Base-by-base conservation (phyloP, 2,113 vertebrate species). In the Campylorhamphus procurvoides region DNA sequence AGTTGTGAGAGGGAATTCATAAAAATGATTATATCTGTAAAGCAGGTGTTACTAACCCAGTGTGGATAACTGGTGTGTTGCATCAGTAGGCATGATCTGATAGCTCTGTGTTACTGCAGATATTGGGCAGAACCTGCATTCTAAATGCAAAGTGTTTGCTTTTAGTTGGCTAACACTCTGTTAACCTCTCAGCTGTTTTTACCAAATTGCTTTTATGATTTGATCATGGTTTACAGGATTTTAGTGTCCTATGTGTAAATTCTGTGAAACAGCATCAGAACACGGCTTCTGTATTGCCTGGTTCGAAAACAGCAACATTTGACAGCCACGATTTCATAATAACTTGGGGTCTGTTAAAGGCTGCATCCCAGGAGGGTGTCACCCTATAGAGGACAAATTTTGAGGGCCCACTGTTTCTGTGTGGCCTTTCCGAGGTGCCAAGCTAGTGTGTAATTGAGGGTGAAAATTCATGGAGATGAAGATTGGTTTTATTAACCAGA, bases 1-100 rank as follows among this genome's bases (percentile, higher is more conserved):
- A 58, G 66, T 33, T 66, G 76, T 91, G 92, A 89, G 97, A 79
- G 96, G 68, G 84, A 94, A 97, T 96, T 96, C 33, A 67, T 84
- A 93, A 58, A 77, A 93, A 91, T 27, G 5, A 94, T 92, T 95
- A 7, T 35, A 59, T 91, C 89, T 84, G 86, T 63, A 25, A 78
- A 84, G 68, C 68, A 82, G 50, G 69, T 83, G 44, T 84, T 75
- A 39, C 11, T 84, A 67, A 91, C 53, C 50, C 50, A 5, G 16
- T 33, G 39, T 88, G 72, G 50, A 12, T 95, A 93, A 97, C 93
- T 72, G 73, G 62, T 85, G 3, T 78, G 35, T 47, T 90, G 94
- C 89, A 80, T 91, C 90, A 84, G 69, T 49, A 91, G 55, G 33
- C 58, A 31, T 84, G 83, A 81, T 67, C 75, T 79, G 47, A 5